Base-by-base conservation (phyloP, 2,797 vertebrate genomes). In the Myiotriccus ornatus region DNA sequence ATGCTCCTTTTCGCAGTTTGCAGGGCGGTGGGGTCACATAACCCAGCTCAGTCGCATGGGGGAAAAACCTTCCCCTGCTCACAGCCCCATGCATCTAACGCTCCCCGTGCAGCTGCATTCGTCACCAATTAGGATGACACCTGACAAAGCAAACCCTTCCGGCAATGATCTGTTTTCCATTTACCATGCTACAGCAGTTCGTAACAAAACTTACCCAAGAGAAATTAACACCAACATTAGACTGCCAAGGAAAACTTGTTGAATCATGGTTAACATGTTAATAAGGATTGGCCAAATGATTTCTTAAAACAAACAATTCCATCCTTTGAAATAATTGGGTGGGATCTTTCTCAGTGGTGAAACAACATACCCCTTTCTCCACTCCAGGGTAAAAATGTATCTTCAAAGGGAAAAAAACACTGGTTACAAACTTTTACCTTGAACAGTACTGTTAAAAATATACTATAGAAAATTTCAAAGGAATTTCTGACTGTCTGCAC, bases 51-150 rank as follows among this genome's bases (percentile, higher is more conserved):
- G 5, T 2, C 4, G 14, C 0, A 1, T 22, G 44, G 46, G 22
- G 44, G 39, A 14, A 62, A 77, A 70, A 43, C n/a, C 28, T 70
- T 53, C 22, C 32, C 49, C 6, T 0, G 0, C 47, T 69, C 62
- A 27, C 25, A 19, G 21, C 25, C 34, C 4, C 6, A 7, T 0
- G 0, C 3, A 14, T 32, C 37, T 22, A 41, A 34, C 0, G 0
- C 2, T 60, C 10, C 69, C 53, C 28, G 34, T 0, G 0, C 2
- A 24, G n/a, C 41, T 82, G 39, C 52, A 6, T 41, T 84, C 2
- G 1, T 76, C 6, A 1, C 52, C 68, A 24, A 2, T 68, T 47
- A 70, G 47, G 53, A 32, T 52, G 50, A 30, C 35, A 21, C 20
- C 53, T 79, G 41, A 47, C 70, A 82, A 76, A 63, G 39, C 46